Evolutionary conservation across 1,140 invertebrate genomes (phyloP).

Genomic region (Nephila pilipes): DNA sequence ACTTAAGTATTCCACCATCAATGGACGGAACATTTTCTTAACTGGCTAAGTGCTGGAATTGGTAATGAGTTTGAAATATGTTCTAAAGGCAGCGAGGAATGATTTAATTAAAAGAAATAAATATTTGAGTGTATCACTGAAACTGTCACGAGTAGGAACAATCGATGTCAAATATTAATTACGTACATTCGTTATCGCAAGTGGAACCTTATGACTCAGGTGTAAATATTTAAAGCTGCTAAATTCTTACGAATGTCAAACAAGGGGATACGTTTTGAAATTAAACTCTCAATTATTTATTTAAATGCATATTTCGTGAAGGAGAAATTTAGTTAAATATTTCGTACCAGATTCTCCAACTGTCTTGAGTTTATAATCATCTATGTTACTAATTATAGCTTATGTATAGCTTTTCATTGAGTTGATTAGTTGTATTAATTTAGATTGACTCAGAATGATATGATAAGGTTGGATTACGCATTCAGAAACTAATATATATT

Average conservation of each 20-base stretch:
- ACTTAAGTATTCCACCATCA: not conserved
- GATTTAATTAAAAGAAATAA: slow-evolving; percentile 14
- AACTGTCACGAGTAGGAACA: not conserved
- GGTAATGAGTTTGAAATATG: not conserved
- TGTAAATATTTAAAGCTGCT: not conserved
- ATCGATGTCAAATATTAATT: slow-evolving; percentile 6
- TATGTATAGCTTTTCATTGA: no score
- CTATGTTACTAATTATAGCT: no score
- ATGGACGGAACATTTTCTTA: not conserved
- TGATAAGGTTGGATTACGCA: no score
- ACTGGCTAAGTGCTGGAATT: not conserved
- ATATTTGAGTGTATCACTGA: not conserved
- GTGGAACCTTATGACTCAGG: not conserved
- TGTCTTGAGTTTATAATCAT: no score
- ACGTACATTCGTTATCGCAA: not conserved
- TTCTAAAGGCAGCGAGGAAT: not conserved
- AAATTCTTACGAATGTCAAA: slow-evolving; percentile 2
- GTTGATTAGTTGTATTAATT: no score
- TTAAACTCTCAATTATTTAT: not conserved
- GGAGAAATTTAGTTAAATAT: not conserved
- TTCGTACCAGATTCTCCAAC: no score
- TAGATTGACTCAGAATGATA: no score
- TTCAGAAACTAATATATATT: no score
- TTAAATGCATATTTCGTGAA: not conserved
- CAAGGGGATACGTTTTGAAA: not conserved